phyloP scores from a whole-genome alignment of 2,113 vertebrate species.

The Psettodes erumei region DNA sequence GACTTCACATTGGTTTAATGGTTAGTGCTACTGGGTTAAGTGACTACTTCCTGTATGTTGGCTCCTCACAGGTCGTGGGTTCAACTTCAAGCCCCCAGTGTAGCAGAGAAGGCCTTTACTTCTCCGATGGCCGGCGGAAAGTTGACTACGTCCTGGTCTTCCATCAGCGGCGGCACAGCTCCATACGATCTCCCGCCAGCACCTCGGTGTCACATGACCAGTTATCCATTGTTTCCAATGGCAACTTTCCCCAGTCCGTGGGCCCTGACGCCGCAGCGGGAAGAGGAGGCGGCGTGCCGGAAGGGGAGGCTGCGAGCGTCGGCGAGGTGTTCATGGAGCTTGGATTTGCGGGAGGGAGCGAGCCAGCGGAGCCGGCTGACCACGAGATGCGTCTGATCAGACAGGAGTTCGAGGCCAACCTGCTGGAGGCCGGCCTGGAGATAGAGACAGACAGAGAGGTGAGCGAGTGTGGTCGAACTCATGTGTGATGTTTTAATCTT shows the following conservation, averaged over 20 bases:
- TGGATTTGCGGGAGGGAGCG: conserved; percentile 52
- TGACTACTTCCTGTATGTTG: background rate
- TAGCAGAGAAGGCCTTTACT: conserved; percentile 82
- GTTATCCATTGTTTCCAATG: conserved; percentile 86
- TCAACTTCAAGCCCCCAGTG: conserved; percentile 60
- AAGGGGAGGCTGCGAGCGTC: conserved; percentile 42
- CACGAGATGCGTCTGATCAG: conserved; percentile 88
- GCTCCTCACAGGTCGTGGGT: conserved; percentile 60
- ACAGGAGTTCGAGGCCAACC: conserved; percentile 90
- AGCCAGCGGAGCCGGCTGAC: conserved; percentile 82
- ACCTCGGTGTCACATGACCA: conserved; percentile 48
- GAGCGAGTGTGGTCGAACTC: conserved; percentile 46
- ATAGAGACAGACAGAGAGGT: conserved; percentile 91
- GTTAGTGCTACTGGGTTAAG: no score
- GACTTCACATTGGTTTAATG: no score
- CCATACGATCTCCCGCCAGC: conserved; percentile 39
- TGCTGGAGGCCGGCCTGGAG: conserved; percentile 91
- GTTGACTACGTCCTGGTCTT: conserved; percentile 95
- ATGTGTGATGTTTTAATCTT: no score
- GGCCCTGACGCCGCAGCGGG: conserved; percentile 57
- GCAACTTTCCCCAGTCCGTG: conserved; percentile 78
- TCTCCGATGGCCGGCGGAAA: conserved; percentile 90
- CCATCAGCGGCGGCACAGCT: conserved; percentile 84
- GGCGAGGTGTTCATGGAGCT: conserved; percentile 75
- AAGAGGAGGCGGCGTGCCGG: conserved; percentile 43